phyloP scores from a whole-genome alignment of 2,113 vertebrate genomes.

The Amphiprion ocellaris region DNA sequence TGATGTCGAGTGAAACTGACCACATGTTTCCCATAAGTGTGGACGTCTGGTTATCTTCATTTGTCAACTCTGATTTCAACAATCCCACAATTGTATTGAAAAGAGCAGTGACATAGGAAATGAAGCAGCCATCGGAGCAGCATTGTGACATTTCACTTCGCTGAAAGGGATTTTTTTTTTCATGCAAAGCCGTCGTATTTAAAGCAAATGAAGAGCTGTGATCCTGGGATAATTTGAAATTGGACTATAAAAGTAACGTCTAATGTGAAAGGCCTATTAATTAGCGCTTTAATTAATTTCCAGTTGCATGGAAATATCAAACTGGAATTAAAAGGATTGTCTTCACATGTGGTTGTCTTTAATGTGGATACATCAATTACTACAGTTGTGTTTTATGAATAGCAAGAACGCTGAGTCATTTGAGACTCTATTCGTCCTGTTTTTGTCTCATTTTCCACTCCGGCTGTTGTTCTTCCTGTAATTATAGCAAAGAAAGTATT shows the following conservation, averaged over 20 bases:
- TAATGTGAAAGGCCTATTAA: constrained; percentile 29
- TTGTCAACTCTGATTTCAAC: constrained; percentile 68
- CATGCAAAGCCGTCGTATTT: constrained; percentile 1
- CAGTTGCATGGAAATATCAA: constrained; percentile 43
- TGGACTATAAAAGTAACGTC: constrained; percentile 22
- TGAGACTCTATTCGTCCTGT: constrained; percentile 55
- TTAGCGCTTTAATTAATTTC: constrained; percentile 51
- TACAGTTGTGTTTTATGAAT: constrained; percentile 51
- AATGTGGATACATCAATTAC: constrained; percentile 61
- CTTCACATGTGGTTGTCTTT: constrained; percentile 49
- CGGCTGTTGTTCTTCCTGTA: constrained; percentile 47
- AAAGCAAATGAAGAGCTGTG: constrained; percentile 4
- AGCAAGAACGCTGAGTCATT: constrained; percentile 48
- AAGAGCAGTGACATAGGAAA: constrained; percentile 33
- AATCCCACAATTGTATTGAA: constrained; percentile 8
- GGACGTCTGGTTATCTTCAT: constrained; percentile 78
- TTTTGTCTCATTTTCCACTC: constrained; percentile 50
- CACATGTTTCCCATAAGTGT: constrained; percentile 55
- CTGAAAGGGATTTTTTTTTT: constrained; percentile 21
- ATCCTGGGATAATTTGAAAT: constrained; percentile 45
- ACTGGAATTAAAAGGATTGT: constrained; percentile 42
- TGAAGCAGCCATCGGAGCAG: constrained; percentile 30
- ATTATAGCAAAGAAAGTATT: constrained; percentile 40
- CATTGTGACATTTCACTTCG: constrained; percentile 15
- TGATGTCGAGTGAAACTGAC: constrained; percentile 31